phyloP scores from a whole-genome alignment of 2,113 vertebrate species.

The Phrynosoma platyrhinos region DNA sequence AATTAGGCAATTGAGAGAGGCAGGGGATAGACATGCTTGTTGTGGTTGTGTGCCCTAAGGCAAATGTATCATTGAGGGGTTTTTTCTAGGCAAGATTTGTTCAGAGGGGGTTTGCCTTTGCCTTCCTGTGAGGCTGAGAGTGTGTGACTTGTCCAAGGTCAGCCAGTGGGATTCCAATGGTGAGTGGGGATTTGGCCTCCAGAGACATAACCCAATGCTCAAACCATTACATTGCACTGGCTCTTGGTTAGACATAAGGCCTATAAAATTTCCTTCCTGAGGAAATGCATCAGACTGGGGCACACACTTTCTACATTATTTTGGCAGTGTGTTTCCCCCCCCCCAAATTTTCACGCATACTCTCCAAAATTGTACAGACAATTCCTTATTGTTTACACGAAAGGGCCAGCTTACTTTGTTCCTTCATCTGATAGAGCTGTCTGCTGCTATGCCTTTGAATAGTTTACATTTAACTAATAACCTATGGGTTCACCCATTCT shows the following conservation, averaged over 20 bases:
- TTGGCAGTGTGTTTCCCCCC: background rate
- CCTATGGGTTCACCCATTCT: background rate
- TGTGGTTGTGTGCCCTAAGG: too few species aligned
- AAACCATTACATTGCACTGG: too few species aligned
- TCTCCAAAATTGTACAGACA: conserved; percentile 6
- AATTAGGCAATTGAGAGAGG: background rate
- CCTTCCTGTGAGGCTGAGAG: too few species aligned
- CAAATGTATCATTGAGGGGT: too few species aligned
- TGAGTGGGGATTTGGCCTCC: too few species aligned
- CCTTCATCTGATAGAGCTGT: background rate
- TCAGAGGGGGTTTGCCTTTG: too few species aligned
- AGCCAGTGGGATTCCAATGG: too few species aligned
- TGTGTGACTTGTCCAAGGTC: too few species aligned
- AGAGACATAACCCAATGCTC: too few species aligned
- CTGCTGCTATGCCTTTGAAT: background rate
- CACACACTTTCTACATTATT: background rate
- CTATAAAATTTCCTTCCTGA: background rate
- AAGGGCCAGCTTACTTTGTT: background rate
- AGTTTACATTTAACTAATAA: background rate
- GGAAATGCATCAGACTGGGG: background rate
- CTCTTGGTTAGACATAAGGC: background rate
- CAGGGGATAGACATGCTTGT: background rate
- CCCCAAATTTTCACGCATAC: background rate
- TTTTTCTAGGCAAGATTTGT: too few species aligned
- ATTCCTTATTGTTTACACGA: conserved; percentile 9